Base-by-base conservation (phyloP, 2,888 invertebrate genomes). In the Lysandra coridon region DNA sequence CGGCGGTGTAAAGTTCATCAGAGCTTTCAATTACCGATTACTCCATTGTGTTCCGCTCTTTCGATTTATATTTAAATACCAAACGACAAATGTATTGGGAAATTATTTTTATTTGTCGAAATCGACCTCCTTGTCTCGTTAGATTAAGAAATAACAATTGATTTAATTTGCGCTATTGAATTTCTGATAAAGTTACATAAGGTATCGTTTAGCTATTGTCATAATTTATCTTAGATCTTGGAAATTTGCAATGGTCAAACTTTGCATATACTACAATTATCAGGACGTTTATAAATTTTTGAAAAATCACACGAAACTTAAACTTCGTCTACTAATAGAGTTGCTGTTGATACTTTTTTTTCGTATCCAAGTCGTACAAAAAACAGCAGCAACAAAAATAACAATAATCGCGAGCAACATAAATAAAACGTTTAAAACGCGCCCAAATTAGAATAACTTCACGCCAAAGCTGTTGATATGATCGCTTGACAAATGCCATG, bases 61-160 rank as follows among this genome's bases (percentile, higher is more conserved):
- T 93, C 93, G 92, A 92, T 93, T 93, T 92, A 94, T 93, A 94
- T 94, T 94, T 94, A 94, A 94, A 94, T 94, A 94, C 91, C 94
- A 94, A 85, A 85, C 92, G 88, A 93, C 92, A 92, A 93, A 91
- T 89, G 89, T 87, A 90, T 94, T 94, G 91, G 93, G 94, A 93
- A 94, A 93, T 90, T 88, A 88, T 87, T 90, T 88, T 86, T 90
- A 85, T 90, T 89, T 91, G 87, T 89, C 88, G 90, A 88, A 90
- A 89, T 82, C 85, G 90, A 93, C 92, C 92, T 87, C 92, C 92
- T 88, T 88, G 80, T 85, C 83, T 86, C 85, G 57, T 76, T 76
- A 69, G 69, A 69, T 69, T 69, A 74, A 76, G 76, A 57, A 57
- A 33, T 57, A 53, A 57, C 53, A 53, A 76, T 76, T 76, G 76